Conservation (phyloP, 1,140 invertebrate species). For the Harpegnathos saltator region DNA sequence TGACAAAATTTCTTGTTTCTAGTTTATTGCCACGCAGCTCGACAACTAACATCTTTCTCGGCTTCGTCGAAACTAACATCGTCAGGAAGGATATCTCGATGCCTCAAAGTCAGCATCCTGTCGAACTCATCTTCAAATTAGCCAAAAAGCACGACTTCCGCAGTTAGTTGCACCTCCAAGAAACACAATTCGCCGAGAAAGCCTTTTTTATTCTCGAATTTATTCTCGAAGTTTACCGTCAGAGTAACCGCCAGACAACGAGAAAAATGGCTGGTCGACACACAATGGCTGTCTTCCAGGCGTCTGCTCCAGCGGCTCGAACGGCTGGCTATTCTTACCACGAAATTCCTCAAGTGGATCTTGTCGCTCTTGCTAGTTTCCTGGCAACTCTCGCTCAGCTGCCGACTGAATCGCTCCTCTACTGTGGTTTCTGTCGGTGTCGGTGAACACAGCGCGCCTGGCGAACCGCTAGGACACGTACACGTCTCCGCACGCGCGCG, state of each 20-base stretch:
- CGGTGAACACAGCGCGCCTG: neutral
- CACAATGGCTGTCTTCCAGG: too few relatives aligned
- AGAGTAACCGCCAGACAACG: too few relatives aligned
- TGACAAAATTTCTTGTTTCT: neutral
- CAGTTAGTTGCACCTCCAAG: too few relatives aligned
- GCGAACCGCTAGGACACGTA: neutral
- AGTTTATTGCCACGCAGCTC: neutral
- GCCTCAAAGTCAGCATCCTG: too few relatives aligned
- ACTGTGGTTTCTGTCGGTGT: constrained; percentile 16
- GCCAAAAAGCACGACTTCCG: too few relatives aligned
- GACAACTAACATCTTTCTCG: too few relatives aligned
- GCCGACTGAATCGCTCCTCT: constrained; percentile 43
- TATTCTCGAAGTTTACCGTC: too few relatives aligned
- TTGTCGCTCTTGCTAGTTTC: constrained; percentile 56
- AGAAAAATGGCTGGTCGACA: too few relatives aligned
- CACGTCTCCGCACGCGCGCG: neutral
- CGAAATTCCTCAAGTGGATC: constrained; percentile 21
- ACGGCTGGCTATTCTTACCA: neutral
- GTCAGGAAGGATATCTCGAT: neutral
- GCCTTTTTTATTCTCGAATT: too few relatives aligned
- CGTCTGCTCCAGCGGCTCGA: neutral
- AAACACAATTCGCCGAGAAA: too few relatives aligned
- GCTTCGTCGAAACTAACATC: neutral
- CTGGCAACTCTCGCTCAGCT: constrained; percentile 33
- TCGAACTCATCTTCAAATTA: too few relatives aligned